Conservation (phyloP, 2,888 invertebrate genomes). For the Zaprionus bogoriensis region DNA sequence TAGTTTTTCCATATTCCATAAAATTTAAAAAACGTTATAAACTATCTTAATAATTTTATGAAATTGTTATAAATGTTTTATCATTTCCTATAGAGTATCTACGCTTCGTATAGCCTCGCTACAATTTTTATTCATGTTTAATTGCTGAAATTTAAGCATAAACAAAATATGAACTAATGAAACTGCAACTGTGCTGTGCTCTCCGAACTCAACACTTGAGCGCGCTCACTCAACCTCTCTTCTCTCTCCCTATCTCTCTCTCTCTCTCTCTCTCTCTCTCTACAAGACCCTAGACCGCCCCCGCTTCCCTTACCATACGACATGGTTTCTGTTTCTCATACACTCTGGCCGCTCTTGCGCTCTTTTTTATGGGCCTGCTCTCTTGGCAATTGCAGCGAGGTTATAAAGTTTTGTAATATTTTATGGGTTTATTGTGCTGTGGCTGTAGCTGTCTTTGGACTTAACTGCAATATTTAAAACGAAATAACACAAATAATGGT, state of each 20-base stretch:
- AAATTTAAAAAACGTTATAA: background rate
- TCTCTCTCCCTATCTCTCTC: background rate
- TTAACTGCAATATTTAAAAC: slow-evolving; percentile 19
- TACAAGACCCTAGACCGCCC: too few relatives aligned
- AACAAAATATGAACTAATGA: slow-evolving; percentile 37
- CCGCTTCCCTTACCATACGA: too few relatives aligned
- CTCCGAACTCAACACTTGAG: background rate
- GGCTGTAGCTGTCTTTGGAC: slow-evolving; percentile 21
- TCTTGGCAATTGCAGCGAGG: slow-evolving; percentile 59
- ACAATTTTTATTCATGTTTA: slow-evolving; percentile 11
- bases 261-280: background rate
- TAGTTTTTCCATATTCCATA: background rate
- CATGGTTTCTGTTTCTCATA: background rate
- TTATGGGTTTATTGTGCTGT: slow-evolving; percentile 56
- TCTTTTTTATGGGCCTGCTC: slow-evolving; percentile 24
- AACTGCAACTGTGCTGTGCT: slow-evolving; percentile 46
- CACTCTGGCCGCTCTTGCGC: background rate
- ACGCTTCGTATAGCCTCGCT: background rate
- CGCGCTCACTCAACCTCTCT: slow-evolving; percentile 4
- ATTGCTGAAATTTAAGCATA: slow-evolving; percentile 46
- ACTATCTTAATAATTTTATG: background rate
- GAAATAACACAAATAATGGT: slow-evolving; percentile 6
- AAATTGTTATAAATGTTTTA: background rate
- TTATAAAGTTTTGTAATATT: slow-evolving; percentile 61
- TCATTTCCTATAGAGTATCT: slow-evolving; percentile 22